Conservation (phyloP, 2,113 vertebrate species). For the Serinus canaria region DNA sequence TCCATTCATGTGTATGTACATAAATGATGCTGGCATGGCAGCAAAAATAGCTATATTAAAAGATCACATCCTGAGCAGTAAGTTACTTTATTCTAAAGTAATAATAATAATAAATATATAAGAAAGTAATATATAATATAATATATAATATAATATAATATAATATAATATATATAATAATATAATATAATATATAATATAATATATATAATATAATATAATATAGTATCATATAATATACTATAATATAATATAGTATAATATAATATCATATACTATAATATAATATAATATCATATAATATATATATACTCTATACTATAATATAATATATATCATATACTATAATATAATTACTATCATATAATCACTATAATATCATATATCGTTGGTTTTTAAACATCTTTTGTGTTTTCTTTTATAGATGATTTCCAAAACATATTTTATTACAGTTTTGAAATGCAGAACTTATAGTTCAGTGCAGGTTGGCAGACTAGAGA, state of each 20-base stretch:
- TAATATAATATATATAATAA: background rate
- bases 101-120: too few relatives aligned
- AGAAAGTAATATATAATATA: too few relatives aligned
- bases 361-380: too few relatives aligned
- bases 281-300: too few relatives aligned
- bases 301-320: background rate
- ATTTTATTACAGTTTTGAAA: background rate
- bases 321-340: too few relatives aligned
- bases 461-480: background rate
- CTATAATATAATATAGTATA: background rate
- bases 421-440: background rate
- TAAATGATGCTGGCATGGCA: background rate
- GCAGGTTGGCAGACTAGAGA: background rate
- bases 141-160: too few relatives aligned
- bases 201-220: too few relatives aligned
- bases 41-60: background rate
- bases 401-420: background rate
- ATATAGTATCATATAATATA: too few relatives aligned
- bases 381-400: rapidly evolving
- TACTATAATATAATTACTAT: too few relatives aligned
- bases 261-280: too few relatives aligned
- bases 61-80: background rate
- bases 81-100: background rate
- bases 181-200: too few relatives aligned
- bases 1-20: background rate